Base-by-base conservation (phyloP, 2,113 vertebrate species). In the Ochotona curzoniae region DNA sequence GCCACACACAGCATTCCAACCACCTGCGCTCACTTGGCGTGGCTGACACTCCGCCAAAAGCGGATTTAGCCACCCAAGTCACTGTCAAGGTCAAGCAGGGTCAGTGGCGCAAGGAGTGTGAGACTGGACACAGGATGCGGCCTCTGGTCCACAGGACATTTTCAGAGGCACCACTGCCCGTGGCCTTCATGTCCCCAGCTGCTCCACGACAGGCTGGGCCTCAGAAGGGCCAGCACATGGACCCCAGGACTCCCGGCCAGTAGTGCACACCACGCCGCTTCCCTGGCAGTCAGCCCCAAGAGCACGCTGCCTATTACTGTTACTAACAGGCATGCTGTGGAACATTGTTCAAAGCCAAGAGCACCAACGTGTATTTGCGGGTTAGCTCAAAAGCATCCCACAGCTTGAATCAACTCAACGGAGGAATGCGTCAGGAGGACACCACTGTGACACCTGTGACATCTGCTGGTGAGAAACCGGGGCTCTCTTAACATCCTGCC, bases 261-360 rank as follows among this genome's bases (percentile, higher is more conserved):
- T 21, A 0, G 10, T 2, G 18, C 51, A 1, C 57, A 1, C 7
- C 28, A 1, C 0, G 14, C 11, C 0, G 1, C 32, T 35, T 32
- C 11, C 0, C 8, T 61, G 26, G n/a, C 35, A 30, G 21, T 35
- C 51, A 51, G 30, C 7, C 35, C 67, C 32, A 8, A 28, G 85
- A 23, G 49, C 20, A n/a, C 28, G 21, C 32, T 15, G n/a, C n/a
- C n/a, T n/a, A n/a, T n/a, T n/a, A n/a, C n/a, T n/a, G n/a, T n/a
- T n/a, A n/a, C n/a, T n/a, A n/a, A 44, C 38, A 44, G 38, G 38
- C 44, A n/a, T 32, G 12, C 35, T 0, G 0, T 1, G 28, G 80
- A 38, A 66, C 47, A 25, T 13, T 60, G 66, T 26, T 63, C 70
- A 30, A 64, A 93, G 57, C 15, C 4, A 20, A 18, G 25, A 49